Conservation (phyloP, 2,888 invertebrate species). For the Griposia aprilina region DNA sequence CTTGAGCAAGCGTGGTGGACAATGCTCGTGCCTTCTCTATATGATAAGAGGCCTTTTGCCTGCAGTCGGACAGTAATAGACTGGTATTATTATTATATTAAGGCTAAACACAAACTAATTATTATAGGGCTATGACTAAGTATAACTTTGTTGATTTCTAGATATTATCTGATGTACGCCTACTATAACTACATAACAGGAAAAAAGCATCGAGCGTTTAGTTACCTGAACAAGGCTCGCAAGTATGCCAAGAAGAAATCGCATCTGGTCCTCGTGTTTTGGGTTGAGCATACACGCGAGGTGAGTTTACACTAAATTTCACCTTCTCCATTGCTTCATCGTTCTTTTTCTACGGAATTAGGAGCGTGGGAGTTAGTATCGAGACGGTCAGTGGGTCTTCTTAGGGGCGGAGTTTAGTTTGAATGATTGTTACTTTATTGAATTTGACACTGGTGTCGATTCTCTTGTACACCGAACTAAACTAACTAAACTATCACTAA, state of each 20-base stretch:
- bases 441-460: too few species aligned
- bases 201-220: slow-evolving; percentile 80
- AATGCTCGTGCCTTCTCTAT: too few species aligned
- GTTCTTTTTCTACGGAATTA: not conserved
- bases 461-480: too few species aligned
- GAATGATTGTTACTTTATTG: not conserved
- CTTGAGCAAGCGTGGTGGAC: too few species aligned
- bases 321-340: not conserved
- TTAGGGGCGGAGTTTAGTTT: not conserved
- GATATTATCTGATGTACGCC: slow-evolving; percentile 88
- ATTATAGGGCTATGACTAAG: not conserved
- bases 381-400: too few species aligned
- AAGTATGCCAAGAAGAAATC: slow-evolving; percentile 79
- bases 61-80: too few species aligned
- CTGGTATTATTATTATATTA: too few species aligned
- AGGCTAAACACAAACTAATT: not conserved
- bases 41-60: too few species aligned
- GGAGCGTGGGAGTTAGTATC: not conserved
- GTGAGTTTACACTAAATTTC: slow-evolving; percentile 75
- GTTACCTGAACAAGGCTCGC: slow-evolving; percentile 81
- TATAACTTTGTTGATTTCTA: slow-evolving; percentile 73
- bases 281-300: slow-evolving; percentile 89
- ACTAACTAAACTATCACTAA: too few species aligned
- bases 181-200: slow-evolving; percentile 88
- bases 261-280: slow-evolving; percentile 83